Evolutionary conservation across 1,140 invertebrate genomes (phyloP).

Genomic region (Tenebrio molitor): DNA sequence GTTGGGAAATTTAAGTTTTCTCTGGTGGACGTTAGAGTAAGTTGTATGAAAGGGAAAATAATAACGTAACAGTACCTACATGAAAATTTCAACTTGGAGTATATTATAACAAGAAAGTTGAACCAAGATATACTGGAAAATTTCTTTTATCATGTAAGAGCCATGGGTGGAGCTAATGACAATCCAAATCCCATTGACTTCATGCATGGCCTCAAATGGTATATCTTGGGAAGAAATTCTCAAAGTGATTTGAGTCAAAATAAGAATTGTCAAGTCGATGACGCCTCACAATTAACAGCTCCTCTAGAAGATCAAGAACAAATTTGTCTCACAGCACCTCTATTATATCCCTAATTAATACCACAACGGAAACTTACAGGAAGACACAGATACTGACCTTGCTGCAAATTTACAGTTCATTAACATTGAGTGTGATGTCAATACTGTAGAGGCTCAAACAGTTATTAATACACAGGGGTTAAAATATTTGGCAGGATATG

Average conservation of each 20-base stretch:
- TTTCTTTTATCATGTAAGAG: constrained; percentile 57
- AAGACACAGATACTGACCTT: too few relatives aligned
- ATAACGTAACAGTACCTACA: too few relatives aligned
- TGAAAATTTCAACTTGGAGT: constrained; percentile 4
- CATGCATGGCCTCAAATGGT: constrained; percentile 52
- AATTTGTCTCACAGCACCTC: background rate
- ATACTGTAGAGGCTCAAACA: too few relatives aligned
- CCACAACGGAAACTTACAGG: background rate
- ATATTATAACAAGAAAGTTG: constrained; percentile 50
- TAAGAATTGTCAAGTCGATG: constrained; percentile 16
- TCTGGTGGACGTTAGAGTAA: too few relatives aligned
- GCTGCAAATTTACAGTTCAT: too few relatives aligned
- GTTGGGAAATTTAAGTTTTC: too few relatives aligned
- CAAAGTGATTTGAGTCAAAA: constrained; percentile 51
- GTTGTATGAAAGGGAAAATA: too few relatives aligned
- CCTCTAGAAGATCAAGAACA: background rate
- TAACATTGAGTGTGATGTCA: too few relatives aligned
- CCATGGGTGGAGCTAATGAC: constrained; percentile 57
- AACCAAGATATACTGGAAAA: constrained; percentile 58
- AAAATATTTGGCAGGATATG: constrained; percentile 48
- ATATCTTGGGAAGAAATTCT: constrained; percentile 54
- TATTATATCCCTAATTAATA: background rate
- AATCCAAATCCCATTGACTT: constrained; percentile 54
- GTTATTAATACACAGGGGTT: constrained; percentile 3
- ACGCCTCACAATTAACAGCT: background rate